These are phyloP conservation scores for Euura saliciscinereae DNA, from an alignment of 1,140 invertebrate species.

Conservation along the genomic window DNA sequence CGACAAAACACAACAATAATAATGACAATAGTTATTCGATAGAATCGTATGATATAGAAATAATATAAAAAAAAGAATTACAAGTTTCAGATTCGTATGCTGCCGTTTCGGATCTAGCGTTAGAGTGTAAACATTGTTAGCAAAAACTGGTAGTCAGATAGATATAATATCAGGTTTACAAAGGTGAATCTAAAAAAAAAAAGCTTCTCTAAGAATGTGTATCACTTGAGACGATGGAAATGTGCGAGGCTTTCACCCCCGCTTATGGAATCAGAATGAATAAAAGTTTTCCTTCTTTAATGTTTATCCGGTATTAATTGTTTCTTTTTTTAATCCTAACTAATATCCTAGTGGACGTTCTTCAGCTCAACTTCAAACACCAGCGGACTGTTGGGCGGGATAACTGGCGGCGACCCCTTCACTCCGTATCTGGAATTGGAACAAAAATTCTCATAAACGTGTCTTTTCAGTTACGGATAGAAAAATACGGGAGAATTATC, in stretches of 20 bases:
- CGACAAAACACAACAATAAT: too few species aligned
- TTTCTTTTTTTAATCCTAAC: conserved; percentile 4
- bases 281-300: conserved; percentile 5
- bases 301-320: background rate
- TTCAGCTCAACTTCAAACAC: conserved; percentile 89
- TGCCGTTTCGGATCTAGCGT: too few species aligned
- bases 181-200: background rate
- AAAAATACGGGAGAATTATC: conserved; percentile 9
- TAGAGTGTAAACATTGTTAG: too few species aligned
- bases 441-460: too few species aligned
- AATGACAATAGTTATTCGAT: background rate
- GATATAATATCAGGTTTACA: too few species aligned
- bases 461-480: background rate
- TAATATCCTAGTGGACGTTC: conserved; percentile 70
- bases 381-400: conserved; percentile 83
- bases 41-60: too few species aligned
- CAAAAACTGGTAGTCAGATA: too few species aligned
- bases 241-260: background rate
- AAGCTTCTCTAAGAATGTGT: background rate
- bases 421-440: conserved; percentile 73
- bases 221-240: background rate
- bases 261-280: background rate
- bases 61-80: too few species aligned
- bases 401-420: conserved; percentile 79
- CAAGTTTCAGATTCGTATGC: too few species aligned